A percentile compares a stretch with the other conserved stretches of the same genome.
Evolutionary conservation across 2,797 vertebrate species (phyloP).

Genomic region (Lutjanus argentimaculatus): DNA sequence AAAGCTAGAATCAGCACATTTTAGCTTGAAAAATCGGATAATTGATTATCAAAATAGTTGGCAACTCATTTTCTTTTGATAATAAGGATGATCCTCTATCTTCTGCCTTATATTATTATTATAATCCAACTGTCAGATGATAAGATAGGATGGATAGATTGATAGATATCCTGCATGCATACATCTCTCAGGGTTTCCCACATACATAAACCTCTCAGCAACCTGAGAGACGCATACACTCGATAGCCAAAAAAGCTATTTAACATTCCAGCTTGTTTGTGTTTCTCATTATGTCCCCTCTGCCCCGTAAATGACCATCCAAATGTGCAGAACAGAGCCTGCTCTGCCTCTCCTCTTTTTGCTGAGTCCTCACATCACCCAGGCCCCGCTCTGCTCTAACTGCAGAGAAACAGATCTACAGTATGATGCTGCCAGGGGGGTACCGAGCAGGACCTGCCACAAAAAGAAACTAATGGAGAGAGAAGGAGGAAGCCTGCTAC

Average conservation of each 20-base stretch:
- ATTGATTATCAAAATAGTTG: too few species aligned
- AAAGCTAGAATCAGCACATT: too few species aligned
- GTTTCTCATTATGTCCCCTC: conserved; percentile 8
- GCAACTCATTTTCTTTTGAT: too few species aligned
- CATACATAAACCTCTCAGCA: neutral
- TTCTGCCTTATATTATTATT: neutral
- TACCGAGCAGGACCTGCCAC: conserved; percentile 53
- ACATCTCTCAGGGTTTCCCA: neutral
- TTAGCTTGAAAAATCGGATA: too few species aligned
- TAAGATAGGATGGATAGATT: neutral
- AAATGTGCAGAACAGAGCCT: conserved; percentile 34
- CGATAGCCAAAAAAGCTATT: neutral
- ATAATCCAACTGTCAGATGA: neutral
- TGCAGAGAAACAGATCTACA: conserved; percentile 74
- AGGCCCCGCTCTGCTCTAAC: conserved; percentile 63
- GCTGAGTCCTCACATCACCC: conserved; percentile 79
- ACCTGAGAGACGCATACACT: neutral
- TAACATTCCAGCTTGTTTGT: conserved; percentile 7
- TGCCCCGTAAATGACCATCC: conserved; percentile 10
- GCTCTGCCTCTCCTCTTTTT: conserved; percentile 69
- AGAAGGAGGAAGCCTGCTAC: conserved; percentile 32
- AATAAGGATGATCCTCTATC: neutral
- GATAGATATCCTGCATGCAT: neutral
- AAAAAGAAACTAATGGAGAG: conserved; percentile 63
- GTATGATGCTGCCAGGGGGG: conserved; percentile 53